Evolutionary conservation across 2,797 vertebrate species (phyloP), one percentile per base, ranked within the genome.

Genomic region (Chelidonichthys spinosus): DNA sequence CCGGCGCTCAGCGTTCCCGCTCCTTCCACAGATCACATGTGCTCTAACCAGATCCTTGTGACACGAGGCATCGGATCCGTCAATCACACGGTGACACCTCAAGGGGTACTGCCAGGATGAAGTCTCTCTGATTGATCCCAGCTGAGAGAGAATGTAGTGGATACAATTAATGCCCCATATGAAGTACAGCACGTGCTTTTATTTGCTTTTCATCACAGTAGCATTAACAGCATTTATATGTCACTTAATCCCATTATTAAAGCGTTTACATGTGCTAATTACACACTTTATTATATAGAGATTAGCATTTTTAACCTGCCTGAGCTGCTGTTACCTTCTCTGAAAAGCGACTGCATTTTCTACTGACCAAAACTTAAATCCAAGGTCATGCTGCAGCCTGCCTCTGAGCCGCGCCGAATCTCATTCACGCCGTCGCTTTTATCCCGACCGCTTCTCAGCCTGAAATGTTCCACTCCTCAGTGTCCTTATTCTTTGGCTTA

Each of bases 31-130:
- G 86, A 89, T 89, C 80, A 74, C 78, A 82, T 62, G 72, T 36
- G 70, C 69, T 85, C 76, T 63, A 81, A 79, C 71, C 67, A 88
- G 86, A 88, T 83, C 74, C 81, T 82, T 88, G 87, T 89, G 88
- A 85, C 84, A 87, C 4, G 85, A 89, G 36, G 70, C 80, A 82
- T 78, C 81, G 67, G 81, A 85, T 76, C 81, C 72, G 87, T 89
- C 88, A 84, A 72, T 92, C 91, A 89, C 44, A 15, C 17, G 6
- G 49, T 59, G 85, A 82, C 85, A 83, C 73, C 47, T 87, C 60
- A 67, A 83, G 79, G 78, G 83, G 84, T 59, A 61, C 79, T 65
- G 77, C 62, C 75, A 74, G 74, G 58, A 66, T 86, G 46, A 13
- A 78, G 70, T 67, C 61, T 55, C 53, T 70, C 62, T 62, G 63